phyloP scores from a whole-genome alignment of 2,113 vertebrate genomes.

The Corapipo altera region DNA sequence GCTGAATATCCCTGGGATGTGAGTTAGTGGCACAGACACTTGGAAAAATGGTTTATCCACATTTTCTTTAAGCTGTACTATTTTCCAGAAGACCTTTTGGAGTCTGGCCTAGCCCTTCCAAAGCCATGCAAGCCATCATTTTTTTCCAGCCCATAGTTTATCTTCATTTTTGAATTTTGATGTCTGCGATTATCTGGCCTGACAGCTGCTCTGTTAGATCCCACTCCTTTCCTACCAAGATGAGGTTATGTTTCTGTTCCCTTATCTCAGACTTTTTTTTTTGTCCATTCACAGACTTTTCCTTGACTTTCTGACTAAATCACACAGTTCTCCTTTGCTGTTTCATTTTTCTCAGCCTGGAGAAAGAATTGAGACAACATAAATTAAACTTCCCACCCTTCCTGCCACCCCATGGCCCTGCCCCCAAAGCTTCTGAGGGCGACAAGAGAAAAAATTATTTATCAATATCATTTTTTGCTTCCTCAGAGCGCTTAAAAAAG shows the following conservation, averaged over 20 bases:
- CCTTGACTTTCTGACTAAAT: background rate
- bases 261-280: background rate
- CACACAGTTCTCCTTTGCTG: background rate
- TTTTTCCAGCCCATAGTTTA: background rate
- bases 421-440: background rate
- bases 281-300: background rate
- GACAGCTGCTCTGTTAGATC: background rate
- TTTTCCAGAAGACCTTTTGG: background rate
- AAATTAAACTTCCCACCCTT: background rate
- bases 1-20: background rate
- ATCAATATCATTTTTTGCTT: background rate
- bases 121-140: background rate
- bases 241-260: background rate
- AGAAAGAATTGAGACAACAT: background rate
- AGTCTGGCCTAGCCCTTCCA: background rate
- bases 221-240: background rate
- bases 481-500: constrained; percentile 92
- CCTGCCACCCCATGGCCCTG: background rate
- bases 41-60: background rate
- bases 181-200: background rate
- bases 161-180: background rate
- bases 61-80: background rate
- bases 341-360: background rate
- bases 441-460: background rate
- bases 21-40: background rate